These are phyloP conservation scores for Dicrurus megarhynchus DNA, from an alignment of 2,113 vertebrate genomes.

Conservation along the genomic window DNA sequence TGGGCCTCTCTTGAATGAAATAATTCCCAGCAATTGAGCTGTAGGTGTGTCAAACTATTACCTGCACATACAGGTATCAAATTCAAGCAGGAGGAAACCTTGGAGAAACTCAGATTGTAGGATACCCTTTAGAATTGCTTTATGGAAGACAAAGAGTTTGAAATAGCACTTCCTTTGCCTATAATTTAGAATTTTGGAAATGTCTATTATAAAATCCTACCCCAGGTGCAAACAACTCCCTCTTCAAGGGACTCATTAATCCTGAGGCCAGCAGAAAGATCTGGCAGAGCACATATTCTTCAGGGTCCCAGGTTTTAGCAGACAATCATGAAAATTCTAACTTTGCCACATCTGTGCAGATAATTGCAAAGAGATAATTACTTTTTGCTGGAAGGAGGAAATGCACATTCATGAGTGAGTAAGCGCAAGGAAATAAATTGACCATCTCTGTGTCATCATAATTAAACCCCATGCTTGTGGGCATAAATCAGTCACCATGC, in stretches of 20 bases:
- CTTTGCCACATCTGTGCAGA: conserved; percentile 43
- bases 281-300: neutral
- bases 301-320: conserved; percentile 1
- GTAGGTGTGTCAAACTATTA: neutral
- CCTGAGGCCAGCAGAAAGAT: neutral
- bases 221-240: neutral
- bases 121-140: neutral
- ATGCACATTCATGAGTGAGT: neutral
- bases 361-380: conserved; percentile 65
- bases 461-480: conserved; percentile 46
- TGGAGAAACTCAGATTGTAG: neutral
- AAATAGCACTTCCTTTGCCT: neutral
- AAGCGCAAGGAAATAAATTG: conserved; percentile 37
- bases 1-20: neutral
- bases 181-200: neutral
- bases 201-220: neutral
- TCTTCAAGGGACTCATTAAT: conserved; percentile 33
- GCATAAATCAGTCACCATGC: conserved; percentile 1
- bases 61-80: neutral
- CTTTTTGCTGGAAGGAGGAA: conserved; percentile 62
- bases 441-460: neutral
- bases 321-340: conserved; percentile 38
- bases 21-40: neutral
- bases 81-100: neutral
- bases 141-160: neutral